Percentiles rank a stretch among this genome's conserved stretches.
Evolutionary conservation across 2,797 vertebrate genomes (phyloP).

Genomic region (Chrosomus eos): DNA sequence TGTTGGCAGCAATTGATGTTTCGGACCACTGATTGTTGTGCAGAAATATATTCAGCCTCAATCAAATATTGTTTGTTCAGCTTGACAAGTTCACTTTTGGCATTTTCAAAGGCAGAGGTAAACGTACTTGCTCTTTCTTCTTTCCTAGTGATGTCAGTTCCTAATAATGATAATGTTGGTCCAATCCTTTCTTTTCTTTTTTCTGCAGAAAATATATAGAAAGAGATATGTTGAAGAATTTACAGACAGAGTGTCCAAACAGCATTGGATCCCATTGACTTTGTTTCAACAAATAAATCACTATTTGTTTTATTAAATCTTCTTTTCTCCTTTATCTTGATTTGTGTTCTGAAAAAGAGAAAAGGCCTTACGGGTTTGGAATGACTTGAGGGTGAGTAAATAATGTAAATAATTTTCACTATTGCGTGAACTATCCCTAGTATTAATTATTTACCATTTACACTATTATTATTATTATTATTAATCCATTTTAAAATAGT

Average conservation of each 20-base stretch:
- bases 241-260: background rate
- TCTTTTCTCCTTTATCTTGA: too few species aligned
- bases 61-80: constrained; percentile 26
- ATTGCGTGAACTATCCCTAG: too few species aligned
- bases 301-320: too few species aligned
- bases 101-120: background rate
- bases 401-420: too few species aligned
- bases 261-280: background rate
- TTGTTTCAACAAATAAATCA: too few species aligned
- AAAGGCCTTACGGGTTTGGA: too few species aligned
- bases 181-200: too few species aligned
- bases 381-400: too few species aligned
- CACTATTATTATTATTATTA: too few species aligned
- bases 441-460: too few species aligned
- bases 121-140: background rate
- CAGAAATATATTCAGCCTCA: constrained; percentile 12
- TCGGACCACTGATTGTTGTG: constrained; percentile 2
- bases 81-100: background rate
- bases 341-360: too few species aligned
- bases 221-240: background rate
- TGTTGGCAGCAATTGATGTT: constrained; percentile 37
- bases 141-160: background rate
- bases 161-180: background rate
- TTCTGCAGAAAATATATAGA: background rate
- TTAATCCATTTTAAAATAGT: too few species aligned